Conservation (phyloP, 1,140 invertebrate genomes). For the Helicoverpa zea region DNA sequence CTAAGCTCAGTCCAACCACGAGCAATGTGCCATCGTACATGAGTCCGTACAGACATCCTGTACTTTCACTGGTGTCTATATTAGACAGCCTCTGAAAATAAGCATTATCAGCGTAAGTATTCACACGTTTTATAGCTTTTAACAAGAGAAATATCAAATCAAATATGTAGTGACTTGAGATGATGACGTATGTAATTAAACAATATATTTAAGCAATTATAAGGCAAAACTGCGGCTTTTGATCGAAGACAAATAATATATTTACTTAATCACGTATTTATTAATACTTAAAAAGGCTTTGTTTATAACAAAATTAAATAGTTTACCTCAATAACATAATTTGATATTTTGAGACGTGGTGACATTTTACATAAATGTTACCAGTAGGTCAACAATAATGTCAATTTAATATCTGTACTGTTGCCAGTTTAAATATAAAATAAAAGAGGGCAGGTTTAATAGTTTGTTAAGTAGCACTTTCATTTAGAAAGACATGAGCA, state of each 20-base stretch:
- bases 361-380: conserved; percentile 84
- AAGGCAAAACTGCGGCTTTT: background rate
- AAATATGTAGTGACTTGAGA: conserved; percentile 48
- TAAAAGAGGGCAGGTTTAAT: too few species aligned
- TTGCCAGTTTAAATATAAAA: background rate
- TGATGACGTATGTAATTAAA: conserved; percentile 60
- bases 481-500: too few species aligned
- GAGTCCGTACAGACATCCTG: conserved; percentile 91
- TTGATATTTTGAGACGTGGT: conserved; percentile 87
- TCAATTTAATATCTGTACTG: background rate
- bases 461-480: too few species aligned
- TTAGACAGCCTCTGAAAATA: conserved; percentile 74
- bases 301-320: conserved; percentile 56
- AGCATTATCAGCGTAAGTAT: background rate
- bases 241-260: background rate
- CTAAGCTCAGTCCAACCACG: conserved; percentile 89
- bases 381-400: conserved; percentile 42
- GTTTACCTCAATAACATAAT: conserved; percentile 86
- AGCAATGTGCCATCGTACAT: conserved; percentile 90
- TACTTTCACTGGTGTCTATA: conserved; percentile 86
- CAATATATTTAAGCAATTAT: background rate
- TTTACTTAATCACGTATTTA: background rate
- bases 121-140: background rate
- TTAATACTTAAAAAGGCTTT: background rate
- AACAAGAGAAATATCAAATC: conserved; percentile 6